Evolutionary conservation across 2,888 invertebrate genomes (phyloP).

Genomic region (Hyposoter didymator): DNA sequence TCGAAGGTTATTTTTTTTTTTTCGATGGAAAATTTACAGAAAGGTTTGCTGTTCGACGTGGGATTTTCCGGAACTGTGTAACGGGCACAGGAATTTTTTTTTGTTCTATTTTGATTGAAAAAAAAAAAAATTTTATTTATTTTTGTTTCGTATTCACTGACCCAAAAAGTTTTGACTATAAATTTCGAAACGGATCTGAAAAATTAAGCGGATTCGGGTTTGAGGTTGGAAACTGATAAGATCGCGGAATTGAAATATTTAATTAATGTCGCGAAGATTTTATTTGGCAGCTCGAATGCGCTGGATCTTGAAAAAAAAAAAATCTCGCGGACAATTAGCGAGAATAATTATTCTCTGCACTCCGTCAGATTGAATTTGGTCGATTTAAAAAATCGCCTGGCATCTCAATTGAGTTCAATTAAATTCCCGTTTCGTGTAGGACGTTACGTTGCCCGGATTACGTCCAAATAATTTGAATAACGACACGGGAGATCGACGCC

Average conservation of each 20-base stretch:
- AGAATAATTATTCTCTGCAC: neutral
- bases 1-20: neutral
- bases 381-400: neutral
- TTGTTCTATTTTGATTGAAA: neutral
- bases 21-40: too few species aligned
- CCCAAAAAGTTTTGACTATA: neutral
- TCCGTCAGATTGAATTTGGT: neutral
- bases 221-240: neutral
- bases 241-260: neutral
- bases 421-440: neutral
- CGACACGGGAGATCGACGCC: constrained; percentile 20
- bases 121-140: neutral
- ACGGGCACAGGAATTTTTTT: neutral
- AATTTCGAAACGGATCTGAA: neutral
- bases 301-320: neutral
- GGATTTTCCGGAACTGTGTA: neutral
- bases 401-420: neutral
- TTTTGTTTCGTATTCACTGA: neutral
- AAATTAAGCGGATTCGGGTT: neutral
- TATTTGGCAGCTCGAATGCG: too few species aligned
- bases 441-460: neutral
- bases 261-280: neutral
- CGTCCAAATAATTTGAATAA: constrained; percentile 44
- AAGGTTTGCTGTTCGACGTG: neutral
- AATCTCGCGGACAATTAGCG: neutral